phyloP scores from a whole-genome alignment of 2,797 vertebrate genomes.

The Melanogrammus aeglefinus region DNA sequence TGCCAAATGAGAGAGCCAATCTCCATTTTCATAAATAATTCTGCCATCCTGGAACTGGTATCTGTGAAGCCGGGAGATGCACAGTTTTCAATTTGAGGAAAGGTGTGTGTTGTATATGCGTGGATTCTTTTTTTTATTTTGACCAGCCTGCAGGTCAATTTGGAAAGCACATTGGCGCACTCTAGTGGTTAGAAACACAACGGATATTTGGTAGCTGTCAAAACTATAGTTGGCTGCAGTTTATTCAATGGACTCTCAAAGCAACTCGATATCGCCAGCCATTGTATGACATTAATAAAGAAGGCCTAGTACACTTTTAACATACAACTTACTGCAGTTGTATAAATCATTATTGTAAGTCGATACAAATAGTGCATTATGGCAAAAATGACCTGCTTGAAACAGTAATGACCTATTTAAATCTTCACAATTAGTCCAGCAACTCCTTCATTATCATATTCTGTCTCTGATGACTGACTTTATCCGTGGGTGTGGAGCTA shows the following conservation, averaged over 20 bases:
- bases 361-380: neutral
- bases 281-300: neutral
- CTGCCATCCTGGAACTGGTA: neutral
- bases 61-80: neutral
- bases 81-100: neutral
- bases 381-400: neutral
- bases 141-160: neutral
- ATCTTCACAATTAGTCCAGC: neutral
- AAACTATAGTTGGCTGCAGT: neutral
- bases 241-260: neutral
- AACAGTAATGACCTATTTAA: neutral
- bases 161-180: neutral
- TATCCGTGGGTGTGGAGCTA: neutral
- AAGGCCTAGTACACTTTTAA: neutral
- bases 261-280: neutral
- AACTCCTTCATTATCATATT: neutral
- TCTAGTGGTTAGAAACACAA: neutral
- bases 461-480: neutral
- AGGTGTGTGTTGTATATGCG: neutral
- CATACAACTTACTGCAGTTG: neutral
- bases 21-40: constrained; percentile 14
- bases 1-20: neutral
- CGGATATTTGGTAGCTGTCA: neutral
- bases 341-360: neutral
- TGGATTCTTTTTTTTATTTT: neutral